A percentile compares a stretch with the other conserved stretches of the same genome.
Conservation (phyloP, 2,797 vertebrate species). For the Pangasius djambal region DNA sequence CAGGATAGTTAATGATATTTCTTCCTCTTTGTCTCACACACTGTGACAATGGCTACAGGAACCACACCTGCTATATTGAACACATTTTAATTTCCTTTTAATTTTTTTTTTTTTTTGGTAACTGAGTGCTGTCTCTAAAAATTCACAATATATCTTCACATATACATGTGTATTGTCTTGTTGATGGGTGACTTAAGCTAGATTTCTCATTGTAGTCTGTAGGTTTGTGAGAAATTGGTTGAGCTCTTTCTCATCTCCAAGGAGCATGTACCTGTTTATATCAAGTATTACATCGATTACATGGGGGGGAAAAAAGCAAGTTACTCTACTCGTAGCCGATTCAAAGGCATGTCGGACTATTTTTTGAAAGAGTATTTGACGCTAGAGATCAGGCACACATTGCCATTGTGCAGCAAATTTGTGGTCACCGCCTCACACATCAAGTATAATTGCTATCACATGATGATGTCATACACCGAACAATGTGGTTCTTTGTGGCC, state of each 20-base stretch:
- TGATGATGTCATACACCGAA: constrained; percentile 65
- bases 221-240: not conserved
- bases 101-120: not conserved
- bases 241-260: not conserved
- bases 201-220: not conserved
- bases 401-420: constrained; percentile 49
- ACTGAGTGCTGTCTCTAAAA: not conserved
- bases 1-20: not conserved
- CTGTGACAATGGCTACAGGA: not conserved
- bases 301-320: not conserved
- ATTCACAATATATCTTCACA: not conserved
- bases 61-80: not conserved
- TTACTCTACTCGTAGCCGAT: not conserved
- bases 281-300: not conserved
- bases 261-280: too few species aligned
- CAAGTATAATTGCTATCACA: constrained; percentile 58
- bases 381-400: constrained; percentile 33
- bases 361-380: not conserved
- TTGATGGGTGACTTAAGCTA: not conserved
- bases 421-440: constrained; percentile 54
- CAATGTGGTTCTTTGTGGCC: constrained; percentile 55
- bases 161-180: not conserved
- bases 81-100: not conserved
- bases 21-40: not conserved
- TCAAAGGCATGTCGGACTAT: not conserved